Evolutionary conservation across 2,888 invertebrate species (phyloP).

Genomic region (Dicranocentrus wangi): DNA sequence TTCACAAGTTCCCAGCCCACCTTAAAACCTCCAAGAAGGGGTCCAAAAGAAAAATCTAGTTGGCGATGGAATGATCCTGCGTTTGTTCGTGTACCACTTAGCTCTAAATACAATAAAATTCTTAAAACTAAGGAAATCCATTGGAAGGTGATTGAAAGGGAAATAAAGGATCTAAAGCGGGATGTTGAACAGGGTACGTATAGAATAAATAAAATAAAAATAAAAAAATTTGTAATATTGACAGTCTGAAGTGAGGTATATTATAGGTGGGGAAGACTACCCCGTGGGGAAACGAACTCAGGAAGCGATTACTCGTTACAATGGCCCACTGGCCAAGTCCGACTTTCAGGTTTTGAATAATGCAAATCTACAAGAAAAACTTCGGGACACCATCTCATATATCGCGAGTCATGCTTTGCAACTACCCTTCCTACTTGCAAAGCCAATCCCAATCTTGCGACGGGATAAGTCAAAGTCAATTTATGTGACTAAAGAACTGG

Average conservation of each 20-base stretch:
- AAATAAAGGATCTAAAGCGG: neutral
- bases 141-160: neutral
- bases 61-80: neutral
- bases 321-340: neutral
- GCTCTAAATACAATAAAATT: neutral
- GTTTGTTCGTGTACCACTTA: neutral
- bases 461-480: neutral
- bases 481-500: slow-evolving; percentile 14
- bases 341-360: neutral
- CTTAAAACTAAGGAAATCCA: neutral
- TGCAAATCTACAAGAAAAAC: neutral
- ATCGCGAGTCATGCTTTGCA: slow-evolving; percentile 16
- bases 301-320: no score
- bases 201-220: neutral
- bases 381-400: neutral
- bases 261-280: no score
- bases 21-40: no score
- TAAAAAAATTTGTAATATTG: neutral
- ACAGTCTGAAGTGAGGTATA: neutral
- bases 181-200: neutral
- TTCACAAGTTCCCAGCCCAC: no score
- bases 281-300: no score
- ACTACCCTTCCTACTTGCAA: slow-evolving; percentile 12
- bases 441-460: slow-evolving; percentile 72
- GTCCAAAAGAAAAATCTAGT: no score